Conservation (phyloP, 2,888 invertebrate genomes). For the Conomelus anceps region DNA sequence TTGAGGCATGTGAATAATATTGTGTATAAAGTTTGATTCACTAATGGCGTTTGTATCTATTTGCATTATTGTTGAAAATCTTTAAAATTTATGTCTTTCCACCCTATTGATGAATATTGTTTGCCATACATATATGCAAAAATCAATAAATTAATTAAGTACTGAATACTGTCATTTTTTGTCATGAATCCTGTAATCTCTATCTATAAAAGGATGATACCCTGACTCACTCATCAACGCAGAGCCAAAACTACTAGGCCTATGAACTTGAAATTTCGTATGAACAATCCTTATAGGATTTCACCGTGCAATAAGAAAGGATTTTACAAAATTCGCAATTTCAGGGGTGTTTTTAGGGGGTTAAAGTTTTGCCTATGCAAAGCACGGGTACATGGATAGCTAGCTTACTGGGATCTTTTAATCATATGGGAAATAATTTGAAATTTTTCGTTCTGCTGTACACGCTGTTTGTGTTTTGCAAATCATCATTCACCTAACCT, state of each 20-base stretch:
- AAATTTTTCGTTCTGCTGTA: too few relatives aligned
- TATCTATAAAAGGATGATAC: background rate
- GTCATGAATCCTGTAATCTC: background rate
- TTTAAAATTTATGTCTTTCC: background rate
- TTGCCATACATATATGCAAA: background rate
- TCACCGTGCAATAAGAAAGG: too few relatives aligned
- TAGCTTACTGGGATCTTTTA: too few relatives aligned
- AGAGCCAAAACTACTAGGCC: background rate
- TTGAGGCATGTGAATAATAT: background rate
- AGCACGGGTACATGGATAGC: too few relatives aligned
- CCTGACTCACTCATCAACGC: background rate
- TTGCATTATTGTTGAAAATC: background rate
- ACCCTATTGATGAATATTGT: background rate
- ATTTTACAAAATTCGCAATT: too few relatives aligned
- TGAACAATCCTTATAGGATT: too few relatives aligned
- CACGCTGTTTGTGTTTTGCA: too few relatives aligned
- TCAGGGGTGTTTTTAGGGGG: too few relatives aligned
- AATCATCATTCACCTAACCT: too few relatives aligned
- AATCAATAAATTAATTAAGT: background rate
- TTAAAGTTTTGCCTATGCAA: too few relatives aligned
- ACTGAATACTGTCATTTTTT: background rate
- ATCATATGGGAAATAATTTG: too few relatives aligned
- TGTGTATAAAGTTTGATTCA: background rate
- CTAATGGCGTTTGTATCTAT: background rate
- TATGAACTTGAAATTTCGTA: too few relatives aligned